Evolutionary conservation across 2,797 vertebrate genomes (phyloP), one percentile per base, ranked within the genome.

Genomic region (Gymnothorax reevesii): DNA sequence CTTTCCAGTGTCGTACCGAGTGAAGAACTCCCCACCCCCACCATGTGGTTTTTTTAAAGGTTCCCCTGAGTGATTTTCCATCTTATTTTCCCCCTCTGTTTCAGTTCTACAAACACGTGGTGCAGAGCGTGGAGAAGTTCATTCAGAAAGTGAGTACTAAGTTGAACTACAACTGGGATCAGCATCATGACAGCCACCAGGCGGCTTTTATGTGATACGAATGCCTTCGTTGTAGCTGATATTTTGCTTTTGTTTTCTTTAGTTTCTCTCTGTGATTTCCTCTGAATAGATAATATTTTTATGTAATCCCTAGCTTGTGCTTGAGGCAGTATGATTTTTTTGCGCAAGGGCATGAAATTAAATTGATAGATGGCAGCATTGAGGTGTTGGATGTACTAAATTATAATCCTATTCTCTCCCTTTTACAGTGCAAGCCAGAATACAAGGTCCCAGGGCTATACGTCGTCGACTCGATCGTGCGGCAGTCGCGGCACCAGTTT

Each of bases 81-180:
- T 86, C 25, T 33, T 86, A 83, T 84, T 71, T 27, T 82, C n/a
- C 92, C 84, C 66, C 90, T 93, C 64, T 91, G 88, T 97, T 97
- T 90, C 93, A 99, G 99, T 99, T 99, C 91, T 99, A 99, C 97
- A 99, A 99, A 89, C 99, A 99, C 75, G 98, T 99, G 90, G 99
- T 99, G 90, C 99, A 99, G 93, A 99, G 99, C 87, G 99, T 99
- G 93, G 99, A 99, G 93, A 99, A 99, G 92, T 99, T 99, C 90
- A 96, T 99, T 95, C 98, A 98, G 87, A 99, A 99, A 96, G 99
- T 99, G 93, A 95, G 95, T 93, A 88, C 33, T 2, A 9, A 7
- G 8, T 49, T 2, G 13, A 3, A 20, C 15, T 20, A 6, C 15
- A 2, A 79, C 15, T 54, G 75, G 33, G 75, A 20, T 80, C 52